Percentiles rank a stretch among this genome's conserved stretches.
Conservation (phyloP, 2,797 vertebrate species). For the Brotula barbata region DNA sequence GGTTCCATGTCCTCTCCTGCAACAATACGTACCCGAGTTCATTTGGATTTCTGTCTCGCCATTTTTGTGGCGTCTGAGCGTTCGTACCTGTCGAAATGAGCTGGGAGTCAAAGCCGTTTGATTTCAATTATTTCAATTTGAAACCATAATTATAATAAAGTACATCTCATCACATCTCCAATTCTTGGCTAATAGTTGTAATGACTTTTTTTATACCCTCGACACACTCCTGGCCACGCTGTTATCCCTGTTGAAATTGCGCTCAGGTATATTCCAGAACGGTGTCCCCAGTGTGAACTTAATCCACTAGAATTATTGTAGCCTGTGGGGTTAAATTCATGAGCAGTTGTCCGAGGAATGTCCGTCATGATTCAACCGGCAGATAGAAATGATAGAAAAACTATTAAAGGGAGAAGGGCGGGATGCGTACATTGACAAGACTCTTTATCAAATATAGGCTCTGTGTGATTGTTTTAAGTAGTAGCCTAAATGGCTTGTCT, state of each 20-base stretch:
- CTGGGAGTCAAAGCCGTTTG: too few species aligned
- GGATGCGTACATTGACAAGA: slow-evolving; percentile 18
- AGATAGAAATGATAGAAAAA: slow-evolving; percentile 27
- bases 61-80: too few species aligned
- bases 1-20: too few species aligned
- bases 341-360: slow-evolving; percentile 29
- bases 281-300: slow-evolving; percentile 30
- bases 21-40: too few species aligned
- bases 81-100: too few species aligned
- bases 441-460: slow-evolving; percentile 40
- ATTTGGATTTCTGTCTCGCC: too few species aligned
- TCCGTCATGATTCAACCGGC: slow-evolving; percentile 30
- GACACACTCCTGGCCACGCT: slow-evolving; percentile 10
- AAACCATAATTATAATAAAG: too few species aligned
- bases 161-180: too few species aligned
- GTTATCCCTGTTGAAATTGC: slow-evolving; percentile 19
- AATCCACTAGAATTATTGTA: slow-evolving; percentile 28
- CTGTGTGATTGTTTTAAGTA: slow-evolving; percentile 56
- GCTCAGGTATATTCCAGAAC: slow-evolving; percentile 18
- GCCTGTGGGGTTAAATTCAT: slow-evolving; percentile 40
- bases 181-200: too few species aligned
- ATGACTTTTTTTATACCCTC: too few species aligned
- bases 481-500: slow-evolving; percentile 48
- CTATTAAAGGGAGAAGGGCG: slow-evolving; percentile 17
- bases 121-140: too few species aligned